These are phyloP conservation scores for Eulithis testata DNA, from an alignment of 2,888 invertebrate genomes.

Conservation along the genomic window DNA sequence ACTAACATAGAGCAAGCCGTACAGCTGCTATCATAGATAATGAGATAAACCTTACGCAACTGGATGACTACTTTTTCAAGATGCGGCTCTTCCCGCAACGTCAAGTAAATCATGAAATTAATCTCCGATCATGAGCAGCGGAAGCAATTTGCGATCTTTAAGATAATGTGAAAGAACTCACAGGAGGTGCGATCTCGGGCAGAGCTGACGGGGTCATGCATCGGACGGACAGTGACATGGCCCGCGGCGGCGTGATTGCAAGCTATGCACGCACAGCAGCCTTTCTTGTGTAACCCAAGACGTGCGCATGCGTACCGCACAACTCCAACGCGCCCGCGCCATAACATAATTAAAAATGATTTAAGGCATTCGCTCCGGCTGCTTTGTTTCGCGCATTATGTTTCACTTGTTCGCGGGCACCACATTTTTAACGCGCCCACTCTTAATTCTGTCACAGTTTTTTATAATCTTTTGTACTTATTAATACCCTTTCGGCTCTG, in stretches of 20 bases:
- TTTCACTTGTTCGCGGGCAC: constrained; percentile 83
- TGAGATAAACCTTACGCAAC: not conserved
- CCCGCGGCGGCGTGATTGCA: constrained; percentile 43
- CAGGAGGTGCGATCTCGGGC: constrained; percentile 39
- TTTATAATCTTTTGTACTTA: constrained; percentile 83
- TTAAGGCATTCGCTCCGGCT: constrained; percentile 84
- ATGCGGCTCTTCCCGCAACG: not conserved
- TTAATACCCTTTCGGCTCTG: constrained; percentile 81
- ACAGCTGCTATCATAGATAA: not conserved
- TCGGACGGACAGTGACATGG: constrained; percentile 57
- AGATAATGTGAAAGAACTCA: constrained; percentile 30
- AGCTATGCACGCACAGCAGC: constrained; percentile 43
- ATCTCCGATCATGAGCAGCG: constrained; percentile 19
- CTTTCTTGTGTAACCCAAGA: constrained; percentile 48
- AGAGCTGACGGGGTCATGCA: constrained; percentile 54
- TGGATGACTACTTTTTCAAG: not conserved
- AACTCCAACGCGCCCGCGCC: constrained; percentile 66
- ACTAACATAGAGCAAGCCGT: too few relatives aligned
- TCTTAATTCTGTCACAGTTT: constrained; percentile 84
- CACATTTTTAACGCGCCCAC: constrained; percentile 78
- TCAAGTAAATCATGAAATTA: constrained; percentile 16
- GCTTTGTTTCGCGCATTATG: constrained; percentile 85
- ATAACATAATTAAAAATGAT: constrained; percentile 86
- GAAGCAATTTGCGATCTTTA: constrained; percentile 23
- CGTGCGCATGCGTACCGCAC: constrained; percentile 50